Evolutionary conservation across 2,888 invertebrate species (phyloP).

Genomic region (Dryobotodes eremita): DNA sequence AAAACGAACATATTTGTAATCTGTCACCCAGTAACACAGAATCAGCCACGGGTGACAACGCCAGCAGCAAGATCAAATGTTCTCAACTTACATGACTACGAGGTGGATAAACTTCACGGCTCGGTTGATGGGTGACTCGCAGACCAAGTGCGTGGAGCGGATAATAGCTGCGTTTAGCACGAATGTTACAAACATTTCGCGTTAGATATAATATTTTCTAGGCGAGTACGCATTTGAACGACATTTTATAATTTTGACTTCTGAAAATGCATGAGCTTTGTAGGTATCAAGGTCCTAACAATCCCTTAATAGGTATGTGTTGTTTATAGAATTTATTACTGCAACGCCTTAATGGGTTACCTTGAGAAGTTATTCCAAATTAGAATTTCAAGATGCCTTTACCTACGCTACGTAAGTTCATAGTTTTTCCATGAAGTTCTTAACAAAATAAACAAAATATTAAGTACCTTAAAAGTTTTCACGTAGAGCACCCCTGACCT

Average conservation of each 20-base stretch:
- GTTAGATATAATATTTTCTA: not conserved
- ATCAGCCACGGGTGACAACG: slow-evolving; percentile 21
- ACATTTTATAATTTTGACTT: not conserved
- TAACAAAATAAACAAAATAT: no score
- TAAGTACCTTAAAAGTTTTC: no score
- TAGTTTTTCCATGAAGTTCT: not conserved
- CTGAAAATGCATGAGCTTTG: not conserved
- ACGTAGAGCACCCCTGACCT: slow-evolving; percentile 74
- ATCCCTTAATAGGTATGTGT: not conserved
- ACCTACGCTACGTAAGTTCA: not conserved
- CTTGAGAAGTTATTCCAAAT: not conserved
- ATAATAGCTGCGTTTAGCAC: slow-evolving; percentile 62
- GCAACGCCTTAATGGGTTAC: not conserved
- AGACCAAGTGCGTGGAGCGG: slow-evolving; percentile 47
- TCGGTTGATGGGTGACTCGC: slow-evolving; percentile 33
- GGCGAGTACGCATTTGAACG: not conserved
- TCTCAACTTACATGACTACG: slow-evolving; percentile 10
- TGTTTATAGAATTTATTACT: not conserved
- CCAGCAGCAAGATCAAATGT: slow-evolving; percentile 22
- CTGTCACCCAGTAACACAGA: slow-evolving; percentile 6
- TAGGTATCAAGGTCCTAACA: not conserved
- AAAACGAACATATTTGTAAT: not conserved
- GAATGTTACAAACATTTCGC: slow-evolving; percentile 46
- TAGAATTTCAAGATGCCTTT: not conserved
- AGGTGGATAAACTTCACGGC: slow-evolving; percentile 65